Conservation (phyloP, 35 echinoderm and acorn worm species). For the Nesometra sesokonis region DNA sequence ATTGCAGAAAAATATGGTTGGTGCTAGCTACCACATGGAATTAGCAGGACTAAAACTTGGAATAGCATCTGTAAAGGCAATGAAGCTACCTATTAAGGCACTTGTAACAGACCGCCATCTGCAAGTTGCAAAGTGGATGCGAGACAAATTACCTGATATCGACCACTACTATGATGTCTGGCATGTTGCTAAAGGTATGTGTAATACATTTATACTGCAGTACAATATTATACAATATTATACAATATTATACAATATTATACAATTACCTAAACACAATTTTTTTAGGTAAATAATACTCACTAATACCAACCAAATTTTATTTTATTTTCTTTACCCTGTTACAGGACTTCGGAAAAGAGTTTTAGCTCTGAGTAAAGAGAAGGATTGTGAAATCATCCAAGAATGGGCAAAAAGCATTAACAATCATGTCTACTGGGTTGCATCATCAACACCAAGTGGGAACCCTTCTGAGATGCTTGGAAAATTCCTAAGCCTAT, state of each 20-base stretch:
- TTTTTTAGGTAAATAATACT: too few relatives aligned
- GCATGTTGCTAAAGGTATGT: too few relatives aligned
- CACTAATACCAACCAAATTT: too few relatives aligned
- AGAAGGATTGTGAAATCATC: conserved; percentile 29
- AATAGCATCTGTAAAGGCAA: not conserved
- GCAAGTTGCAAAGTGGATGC: not conserved
- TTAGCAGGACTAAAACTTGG: not conserved
- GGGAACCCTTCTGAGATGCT: conserved; percentile 8
- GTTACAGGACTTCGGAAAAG: conserved; percentile 51
- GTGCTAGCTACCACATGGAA: not conserved
- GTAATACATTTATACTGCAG: too few relatives aligned
- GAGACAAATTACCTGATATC: too few relatives aligned
- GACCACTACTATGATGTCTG: too few relatives aligned
- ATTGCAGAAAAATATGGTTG: not conserved
- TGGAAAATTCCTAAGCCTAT: conserved; percentile 20
- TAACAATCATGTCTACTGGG: conserved; percentile 38
- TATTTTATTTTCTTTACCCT: too few relatives aligned
- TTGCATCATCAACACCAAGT: conserved; percentile 24
- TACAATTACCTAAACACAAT: too few relatives aligned
- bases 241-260: too few relatives aligned
- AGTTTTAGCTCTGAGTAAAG: conserved; percentile 25
- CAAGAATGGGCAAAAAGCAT: conserved; percentile 28
- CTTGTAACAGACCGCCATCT: not conserved
- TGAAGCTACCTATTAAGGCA: not conserved
- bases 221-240: too few relatives aligned